Conservation (phyloP, 2,113 vertebrate species). For the Podiceps cristatus region DNA sequence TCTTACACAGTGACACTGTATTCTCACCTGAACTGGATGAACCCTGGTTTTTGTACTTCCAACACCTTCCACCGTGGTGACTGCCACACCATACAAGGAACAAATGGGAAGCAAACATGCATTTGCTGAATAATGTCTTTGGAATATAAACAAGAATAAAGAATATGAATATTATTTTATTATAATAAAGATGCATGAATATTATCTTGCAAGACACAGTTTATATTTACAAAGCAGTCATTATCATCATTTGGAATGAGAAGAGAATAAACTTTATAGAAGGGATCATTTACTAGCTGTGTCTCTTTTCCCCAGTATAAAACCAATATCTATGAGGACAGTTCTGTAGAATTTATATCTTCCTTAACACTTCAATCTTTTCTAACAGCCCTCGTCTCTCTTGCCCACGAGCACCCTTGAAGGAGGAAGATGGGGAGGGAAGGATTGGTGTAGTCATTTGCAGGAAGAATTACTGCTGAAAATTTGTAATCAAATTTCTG, state of each 20-base stretch:
- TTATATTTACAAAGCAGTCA: background rate
- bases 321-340: background rate
- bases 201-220: background rate
- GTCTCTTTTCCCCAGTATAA: background rate
- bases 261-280: background rate
- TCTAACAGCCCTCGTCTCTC: background rate
- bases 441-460: background rate
- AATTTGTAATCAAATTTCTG: background rate
- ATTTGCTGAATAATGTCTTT: slow-evolving; percentile 83
- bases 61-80: slow-evolving; percentile 86
- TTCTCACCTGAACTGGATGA: slow-evolving; percentile 84
- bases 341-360: background rate
- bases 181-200: background rate
- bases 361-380: background rate
- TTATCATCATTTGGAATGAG: background rate
- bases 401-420: background rate
- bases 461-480: background rate
- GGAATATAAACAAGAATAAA: slow-evolving; percentile 12
- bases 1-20: background rate
- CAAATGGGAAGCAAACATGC: slow-evolving; percentile 85
- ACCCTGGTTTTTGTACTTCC: slow-evolving; percentile 83
- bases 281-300: background rate
- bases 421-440: background rate
- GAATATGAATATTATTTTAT: background rate
- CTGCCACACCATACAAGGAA: slow-evolving; percentile 78